These are phyloP conservation scores for Hypolimnas misippus DNA, from an alignment of 2,888 invertebrate species.

Conservation along the genomic window DNA sequence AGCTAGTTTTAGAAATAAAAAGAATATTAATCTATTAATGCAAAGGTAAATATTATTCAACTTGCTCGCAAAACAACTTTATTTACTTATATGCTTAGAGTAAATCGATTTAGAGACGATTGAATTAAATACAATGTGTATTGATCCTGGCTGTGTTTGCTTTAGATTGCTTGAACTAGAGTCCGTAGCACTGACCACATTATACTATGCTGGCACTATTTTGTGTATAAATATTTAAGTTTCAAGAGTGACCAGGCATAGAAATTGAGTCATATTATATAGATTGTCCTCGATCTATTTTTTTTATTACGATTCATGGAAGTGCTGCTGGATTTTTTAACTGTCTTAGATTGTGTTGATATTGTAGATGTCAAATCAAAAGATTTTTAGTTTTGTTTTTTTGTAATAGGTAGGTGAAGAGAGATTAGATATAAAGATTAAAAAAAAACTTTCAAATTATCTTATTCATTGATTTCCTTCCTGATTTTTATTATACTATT, in stretches of 20 bases:
- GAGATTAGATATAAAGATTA: too few relatives aligned
- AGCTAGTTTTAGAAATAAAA: too few relatives aligned
- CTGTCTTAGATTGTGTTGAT: too few relatives aligned
- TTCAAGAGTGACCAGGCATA: constrained; percentile 1
- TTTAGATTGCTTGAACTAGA: background rate
- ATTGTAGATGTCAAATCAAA: too few relatives aligned
- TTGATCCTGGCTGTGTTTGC: constrained; percentile 7
- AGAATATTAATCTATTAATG: background rate
- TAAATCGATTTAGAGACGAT: background rate
- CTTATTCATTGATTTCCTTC: too few relatives aligned
- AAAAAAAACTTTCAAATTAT: too few relatives aligned
- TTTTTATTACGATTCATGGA: background rate
- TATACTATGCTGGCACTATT: background rate
- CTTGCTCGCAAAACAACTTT: background rate
- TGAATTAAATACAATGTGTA: constrained; percentile 6
- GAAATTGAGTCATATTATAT: background rate
- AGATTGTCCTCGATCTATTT: background rate
- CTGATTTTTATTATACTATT: too few relatives aligned
- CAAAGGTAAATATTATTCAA: background rate
- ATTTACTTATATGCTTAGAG: background rate
- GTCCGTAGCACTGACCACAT: background rate
- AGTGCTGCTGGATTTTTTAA: too few relatives aligned
- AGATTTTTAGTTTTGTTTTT: too few relatives aligned
- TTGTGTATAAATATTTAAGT: constrained; percentile 3
- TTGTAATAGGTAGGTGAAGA: too few relatives aligned